Percentiles rank a stretch among this genome's conserved stretches.
Conservation (phyloP, 2,113 vertebrate genomes). For the Datnioides undecimradiatus region DNA sequence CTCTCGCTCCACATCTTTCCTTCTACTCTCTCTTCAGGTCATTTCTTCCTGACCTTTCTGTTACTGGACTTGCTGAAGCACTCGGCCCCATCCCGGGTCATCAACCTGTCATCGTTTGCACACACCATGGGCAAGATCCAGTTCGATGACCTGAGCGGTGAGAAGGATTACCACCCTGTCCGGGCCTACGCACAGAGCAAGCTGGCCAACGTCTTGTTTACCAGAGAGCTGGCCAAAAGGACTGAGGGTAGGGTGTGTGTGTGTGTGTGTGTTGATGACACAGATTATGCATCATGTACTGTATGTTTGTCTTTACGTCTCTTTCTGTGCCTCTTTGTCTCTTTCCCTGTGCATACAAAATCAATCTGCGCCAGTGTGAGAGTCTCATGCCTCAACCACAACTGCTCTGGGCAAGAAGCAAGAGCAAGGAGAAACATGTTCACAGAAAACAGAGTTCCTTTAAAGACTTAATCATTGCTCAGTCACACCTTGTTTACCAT, state of each 20-base stretch:
- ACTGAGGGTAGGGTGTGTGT: slow-evolving; percentile 71
- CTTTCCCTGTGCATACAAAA: slow-evolving; percentile 26
- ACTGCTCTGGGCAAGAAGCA: slow-evolving; percentile 30
- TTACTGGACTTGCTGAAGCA: slow-evolving; percentile 83
- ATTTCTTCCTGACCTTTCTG: slow-evolving; percentile 85
- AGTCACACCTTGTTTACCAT: not conserved
- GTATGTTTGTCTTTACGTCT: slow-evolving; percentile 1
- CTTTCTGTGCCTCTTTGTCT: slow-evolving; percentile 11
- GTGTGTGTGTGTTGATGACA: slow-evolving; percentile 10
- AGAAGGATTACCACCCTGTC: slow-evolving; percentile 73
- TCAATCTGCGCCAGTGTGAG: slow-evolving; percentile 56
- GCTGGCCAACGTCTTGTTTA: slow-evolving; percentile 84
- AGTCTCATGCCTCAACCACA: slow-evolving; percentile 75
- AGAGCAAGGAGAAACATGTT: slow-evolving; percentile 27
- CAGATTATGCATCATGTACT: not conserved
- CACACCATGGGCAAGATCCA: slow-evolving; percentile 81
- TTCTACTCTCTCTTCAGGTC: slow-evolving; percentile 63
- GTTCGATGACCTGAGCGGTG: slow-evolving; percentile 79
- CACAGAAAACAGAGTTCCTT: not conserved
- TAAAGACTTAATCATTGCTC: not conserved
- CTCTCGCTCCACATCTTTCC: not conserved
- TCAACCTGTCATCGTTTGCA: slow-evolving; percentile 76
- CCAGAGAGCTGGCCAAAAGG: slow-evolving; percentile 79
- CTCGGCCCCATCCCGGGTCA: slow-evolving; percentile 82
- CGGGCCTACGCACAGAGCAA: slow-evolving; percentile 83